Evolutionary conservation across 2,888 invertebrate genomes (phyloP), one percentile per base, ranked within the genome.

Genomic region (Spialia ferax): DNA sequence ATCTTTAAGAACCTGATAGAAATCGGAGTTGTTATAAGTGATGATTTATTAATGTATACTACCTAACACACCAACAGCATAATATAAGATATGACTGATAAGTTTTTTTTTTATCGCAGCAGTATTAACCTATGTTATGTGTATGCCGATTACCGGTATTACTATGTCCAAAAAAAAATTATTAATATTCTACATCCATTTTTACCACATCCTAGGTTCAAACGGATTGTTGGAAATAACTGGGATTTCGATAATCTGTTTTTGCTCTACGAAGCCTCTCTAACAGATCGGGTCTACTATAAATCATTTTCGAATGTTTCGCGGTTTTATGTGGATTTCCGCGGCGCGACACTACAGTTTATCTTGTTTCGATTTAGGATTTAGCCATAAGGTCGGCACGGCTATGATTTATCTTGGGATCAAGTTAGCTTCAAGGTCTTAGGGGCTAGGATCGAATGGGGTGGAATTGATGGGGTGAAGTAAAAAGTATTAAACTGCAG

Each of bases 301-400:
- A 89, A 89, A 91, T 91, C 89, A 91, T 91, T 88, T 88, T 86
- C 80, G 82, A 87, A 86, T 87, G 86, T 88, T 91, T 88, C 86
- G 85, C 81, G 85, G 88, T 86, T 91, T 89, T 87, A 86, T 86
- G 81, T 80, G 85, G 85, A 86, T 87, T 87, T 88, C 81, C 76
- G 77, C 84, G 80, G 81, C 76, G 77, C 83, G 80, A 81, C 78
- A 80, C 77, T 72, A 74, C 77, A 79, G 84, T 88, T 87, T 88
- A 89, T 89, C 84, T 88, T 87, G 86, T 89, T 86, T 82, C 83
- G 80, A 82, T 86, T 84, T 82, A 78, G 81, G 81, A 77, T 84
- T 82, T 77, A 79, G 75, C 76, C 74, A 60, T 50, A 56, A 63
- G 68, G 68, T 48, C 52, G 50, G 38, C 23, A 38, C 26, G 29